phyloP scores from a whole-genome alignment of 2,113 vertebrate species.

The Panurus biarmicus region DNA sequence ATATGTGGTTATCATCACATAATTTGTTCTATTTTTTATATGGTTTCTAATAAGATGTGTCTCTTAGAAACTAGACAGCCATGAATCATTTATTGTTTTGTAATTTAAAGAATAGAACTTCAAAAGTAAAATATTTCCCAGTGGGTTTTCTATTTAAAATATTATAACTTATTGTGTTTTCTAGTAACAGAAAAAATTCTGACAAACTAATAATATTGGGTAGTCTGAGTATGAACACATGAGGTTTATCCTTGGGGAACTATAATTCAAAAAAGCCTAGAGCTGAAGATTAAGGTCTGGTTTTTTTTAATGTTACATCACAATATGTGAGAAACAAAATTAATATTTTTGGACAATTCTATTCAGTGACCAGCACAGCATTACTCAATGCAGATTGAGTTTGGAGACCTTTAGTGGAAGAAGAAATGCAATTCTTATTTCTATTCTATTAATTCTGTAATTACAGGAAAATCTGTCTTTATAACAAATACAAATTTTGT shows the following conservation, averaged over 20 bases:
- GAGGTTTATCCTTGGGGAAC: neutral
- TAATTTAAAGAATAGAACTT: neutral
- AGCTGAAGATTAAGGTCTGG: neutral
- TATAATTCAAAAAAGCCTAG: neutral
- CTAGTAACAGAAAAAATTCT: neutral
- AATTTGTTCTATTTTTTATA: neutral
- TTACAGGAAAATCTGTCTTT: neutral
- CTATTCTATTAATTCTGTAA: neutral
- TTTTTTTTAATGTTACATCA: neutral
- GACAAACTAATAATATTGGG: neutral
- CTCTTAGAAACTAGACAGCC: too few species aligned
- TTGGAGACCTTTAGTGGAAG: neutral
- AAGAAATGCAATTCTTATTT: neutral
- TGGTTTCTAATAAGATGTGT: neutral
- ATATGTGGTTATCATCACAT: neutral
- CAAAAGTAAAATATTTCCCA: neutral
- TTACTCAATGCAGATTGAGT: neutral
- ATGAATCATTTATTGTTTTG: neutral
- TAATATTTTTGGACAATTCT: neutral
- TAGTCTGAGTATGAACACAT: neutral
- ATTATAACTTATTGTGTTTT: neutral
- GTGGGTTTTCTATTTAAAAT: neutral
- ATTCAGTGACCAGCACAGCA: neutral
- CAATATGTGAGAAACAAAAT: neutral
- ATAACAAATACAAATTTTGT: neutral